These are phyloP conservation scores for Dicrostonyx torquatus DNA, from an alignment of 2,797 vertebrate species.

Conservation along the genomic window DNA sequence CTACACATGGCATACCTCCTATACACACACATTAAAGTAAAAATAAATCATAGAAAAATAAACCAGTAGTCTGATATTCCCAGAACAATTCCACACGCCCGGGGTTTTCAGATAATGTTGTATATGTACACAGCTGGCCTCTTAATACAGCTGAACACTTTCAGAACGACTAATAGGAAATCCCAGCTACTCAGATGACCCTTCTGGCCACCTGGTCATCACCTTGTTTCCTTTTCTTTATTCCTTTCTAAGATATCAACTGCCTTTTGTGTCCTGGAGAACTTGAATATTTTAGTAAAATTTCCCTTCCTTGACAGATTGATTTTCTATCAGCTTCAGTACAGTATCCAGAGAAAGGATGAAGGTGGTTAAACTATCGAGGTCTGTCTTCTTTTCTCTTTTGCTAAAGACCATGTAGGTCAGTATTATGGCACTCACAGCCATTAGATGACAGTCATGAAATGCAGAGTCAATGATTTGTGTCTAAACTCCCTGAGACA, in stretches of 20 bases:
- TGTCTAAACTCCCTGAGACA: conserved; percentile 45
- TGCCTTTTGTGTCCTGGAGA: conserved; percentile 78
- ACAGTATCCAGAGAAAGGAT: conserved; percentile 41
- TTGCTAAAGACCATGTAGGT: conserved; percentile 59
- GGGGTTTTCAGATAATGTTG: neutral
- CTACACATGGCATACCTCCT: neutral
- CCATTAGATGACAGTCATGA: neutral
- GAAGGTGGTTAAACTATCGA: neutral
- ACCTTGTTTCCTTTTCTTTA: conserved; percentile 81
- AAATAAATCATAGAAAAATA: too few relatives aligned
- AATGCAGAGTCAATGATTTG: neutral
- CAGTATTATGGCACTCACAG: neutral
- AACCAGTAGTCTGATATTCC: too few relatives aligned
- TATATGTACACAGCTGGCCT: neutral
- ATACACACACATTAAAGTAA: too few relatives aligned
- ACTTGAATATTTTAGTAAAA: conserved; percentile 75
- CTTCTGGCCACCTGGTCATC: conserved; percentile 65
- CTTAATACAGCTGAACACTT: conserved; percentile 16
- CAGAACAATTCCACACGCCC: neutral
- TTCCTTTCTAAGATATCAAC: conserved; percentile 71
- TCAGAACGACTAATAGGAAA: conserved; percentile 24
- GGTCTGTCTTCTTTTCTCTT: conserved; percentile 48
- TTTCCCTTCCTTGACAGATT: conserved; percentile 48
- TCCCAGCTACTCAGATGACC: conserved; percentile 61
- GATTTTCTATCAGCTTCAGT: conserved; percentile 61